These are phyloP conservation scores for Hippopotamus amphibius DNA, from an alignment of 2,113 vertebrate species.

Conservation along the genomic window DNA sequence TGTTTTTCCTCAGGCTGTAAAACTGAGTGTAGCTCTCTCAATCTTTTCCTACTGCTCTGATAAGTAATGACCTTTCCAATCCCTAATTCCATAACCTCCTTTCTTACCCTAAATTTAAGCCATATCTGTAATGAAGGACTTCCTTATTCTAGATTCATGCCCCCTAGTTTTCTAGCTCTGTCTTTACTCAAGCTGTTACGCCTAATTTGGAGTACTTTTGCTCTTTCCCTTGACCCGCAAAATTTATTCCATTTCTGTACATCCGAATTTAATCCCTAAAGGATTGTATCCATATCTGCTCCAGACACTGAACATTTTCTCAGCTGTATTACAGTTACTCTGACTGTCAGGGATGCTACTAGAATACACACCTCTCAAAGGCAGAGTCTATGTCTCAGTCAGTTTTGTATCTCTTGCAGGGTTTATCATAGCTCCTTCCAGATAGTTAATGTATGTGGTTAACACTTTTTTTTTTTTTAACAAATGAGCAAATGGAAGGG, in stretches of 20 bases:
- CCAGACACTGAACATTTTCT: not conserved
- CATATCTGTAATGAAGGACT: not conserved
- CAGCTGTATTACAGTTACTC: not conserved
- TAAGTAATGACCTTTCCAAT: not conserved
- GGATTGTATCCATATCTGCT: not conserved
- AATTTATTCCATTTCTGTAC: not conserved
- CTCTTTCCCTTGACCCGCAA: not conserved
- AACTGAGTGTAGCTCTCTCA: not conserved
- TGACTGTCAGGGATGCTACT: not conserved
- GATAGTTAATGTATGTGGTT: not conserved
- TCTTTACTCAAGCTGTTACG: not conserved
- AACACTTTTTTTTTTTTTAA: not conserved
- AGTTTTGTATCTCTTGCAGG: not conserved
- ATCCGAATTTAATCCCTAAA: not conserved
- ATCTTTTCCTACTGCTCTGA: not conserved
- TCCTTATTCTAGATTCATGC: not conserved
- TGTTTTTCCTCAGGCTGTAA: conserved; percentile 7
- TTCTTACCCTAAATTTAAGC: not conserved
- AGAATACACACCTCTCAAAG: not conserved
- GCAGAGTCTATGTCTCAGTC: not conserved
- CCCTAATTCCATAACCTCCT: not conserved
- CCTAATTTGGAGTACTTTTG: not conserved
- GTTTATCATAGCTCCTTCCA: not conserved
- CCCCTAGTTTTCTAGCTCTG: not conserved
- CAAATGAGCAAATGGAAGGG: not conserved